Evolutionary conservation across 2,888 invertebrate genomes (phyloP).

Genomic region (Campoplex nolae): DNA sequence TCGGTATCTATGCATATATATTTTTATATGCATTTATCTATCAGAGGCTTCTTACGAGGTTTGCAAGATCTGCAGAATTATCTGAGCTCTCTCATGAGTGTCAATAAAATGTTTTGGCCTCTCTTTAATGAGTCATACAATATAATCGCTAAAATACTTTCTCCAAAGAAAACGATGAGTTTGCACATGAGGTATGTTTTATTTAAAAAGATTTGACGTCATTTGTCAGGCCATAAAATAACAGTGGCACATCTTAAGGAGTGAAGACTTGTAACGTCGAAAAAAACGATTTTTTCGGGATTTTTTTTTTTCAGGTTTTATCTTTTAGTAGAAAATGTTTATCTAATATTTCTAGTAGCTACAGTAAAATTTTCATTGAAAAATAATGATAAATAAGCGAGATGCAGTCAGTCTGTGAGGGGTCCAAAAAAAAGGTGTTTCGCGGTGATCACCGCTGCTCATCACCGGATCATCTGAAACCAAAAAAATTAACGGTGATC

Average conservation of each 20-base stretch:
- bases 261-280: too few relatives aligned
- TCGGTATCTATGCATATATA: conserved; percentile 6
- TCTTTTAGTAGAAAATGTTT: too few relatives aligned
- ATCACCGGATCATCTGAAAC: too few relatives aligned
- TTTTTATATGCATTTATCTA: neutral
- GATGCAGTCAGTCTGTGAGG: too few relatives aligned
- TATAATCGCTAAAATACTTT: neutral
- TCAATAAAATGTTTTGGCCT: neutral
- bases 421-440: too few relatives aligned
- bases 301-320: too few relatives aligned
- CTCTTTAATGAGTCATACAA: neutral
- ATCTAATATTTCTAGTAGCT: too few relatives aligned
- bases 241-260: neutral
- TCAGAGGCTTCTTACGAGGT: neutral
- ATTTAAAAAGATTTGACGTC: neutral
- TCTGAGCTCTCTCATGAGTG: neutral
- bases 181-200: neutral
- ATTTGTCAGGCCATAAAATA: neutral
- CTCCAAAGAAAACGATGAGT: neutral
- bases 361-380: too few relatives aligned
- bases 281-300: too few relatives aligned
- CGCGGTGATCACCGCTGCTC: too few relatives aligned
- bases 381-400: too few relatives aligned
- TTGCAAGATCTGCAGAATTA: neutral
- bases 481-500: too few relatives aligned